phyloP scores from a whole-genome alignment of 2,888 invertebrate genomes.

The Cosmia pyralina region DNA sequence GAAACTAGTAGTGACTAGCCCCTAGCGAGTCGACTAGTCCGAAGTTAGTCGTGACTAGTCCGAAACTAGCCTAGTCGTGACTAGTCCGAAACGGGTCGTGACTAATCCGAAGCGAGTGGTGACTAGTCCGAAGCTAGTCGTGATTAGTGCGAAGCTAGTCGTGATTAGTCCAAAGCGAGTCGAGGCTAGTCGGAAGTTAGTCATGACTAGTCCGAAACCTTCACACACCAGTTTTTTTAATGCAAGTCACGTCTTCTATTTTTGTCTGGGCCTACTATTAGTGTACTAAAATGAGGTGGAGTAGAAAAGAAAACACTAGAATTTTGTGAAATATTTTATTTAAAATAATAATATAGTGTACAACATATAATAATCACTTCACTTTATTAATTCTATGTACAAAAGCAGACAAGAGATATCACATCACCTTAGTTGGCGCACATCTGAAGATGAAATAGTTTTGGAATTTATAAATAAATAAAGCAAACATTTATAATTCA shows the following conservation, averaged over 20 bases:
- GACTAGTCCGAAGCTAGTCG: neutral
- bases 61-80: too few species aligned
- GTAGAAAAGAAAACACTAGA: neutral
- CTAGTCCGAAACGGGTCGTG: too few species aligned
- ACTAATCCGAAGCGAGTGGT: neutral
- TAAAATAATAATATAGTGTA: constrained; percentile 60
- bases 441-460: constrained; percentile 49
- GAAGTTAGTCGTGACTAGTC: too few species aligned
- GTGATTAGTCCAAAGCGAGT: neutral
- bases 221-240: neutral
- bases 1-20: neutral
- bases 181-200: neutral
- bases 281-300: neutral
- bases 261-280: neutral
- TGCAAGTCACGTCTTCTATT: neutral
- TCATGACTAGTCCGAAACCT: too few species aligned
- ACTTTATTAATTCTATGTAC: constrained; percentile 68
- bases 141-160: neutral
- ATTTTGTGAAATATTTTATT: constrained; percentile 57
- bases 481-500: constrained; percentile 6
- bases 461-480: constrained; percentile 12
- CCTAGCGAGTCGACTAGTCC: too few species aligned
- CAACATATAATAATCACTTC: constrained; percentile 55
- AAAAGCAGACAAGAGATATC: constrained; percentile 70
- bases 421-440: constrained; percentile 65